Evolutionary conservation across 2,888 invertebrate species (phyloP), one percentile per base, ranked within the genome.

Genomic region (Carabus problematicus): DNA sequence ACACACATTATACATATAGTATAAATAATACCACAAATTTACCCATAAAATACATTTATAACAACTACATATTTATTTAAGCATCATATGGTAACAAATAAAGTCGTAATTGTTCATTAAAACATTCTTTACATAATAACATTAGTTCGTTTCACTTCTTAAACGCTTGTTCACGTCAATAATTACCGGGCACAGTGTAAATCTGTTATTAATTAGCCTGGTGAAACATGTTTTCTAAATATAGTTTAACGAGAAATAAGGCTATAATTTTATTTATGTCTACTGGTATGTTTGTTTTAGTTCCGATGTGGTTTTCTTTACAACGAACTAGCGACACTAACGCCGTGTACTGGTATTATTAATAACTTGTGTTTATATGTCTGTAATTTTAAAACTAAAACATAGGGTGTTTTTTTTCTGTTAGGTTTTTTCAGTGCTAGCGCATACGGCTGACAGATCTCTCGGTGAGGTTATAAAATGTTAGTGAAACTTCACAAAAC

Each of bases 321-420:
- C 29, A 55, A 67, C 45, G 54, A 16, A 43, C n/a, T 61, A 54
- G 67, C 54, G 62, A 69, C 69, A 69, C 8, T 39, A 45, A 16
- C 39, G 62, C n/a, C 54, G 55, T 60, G 54, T 62, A 49, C 55
- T 62, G 60, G 49, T 54, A 69, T 69, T 69, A 69, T 69, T 69
- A 69, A 69, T 69, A 69, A 69, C 69, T 69, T 69, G 43, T 60
- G 69, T 69, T 69, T 69, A 69, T n/a, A n/a, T 55, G 62, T 56
- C 55, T 62, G 62, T 69, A 55, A 61, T 45, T 62, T 69, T 61
- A 19, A 18, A 45, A 64, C 64, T 64, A 55, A 52, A 63, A 58
- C 58, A 59, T 55, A 49, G 66, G 66, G 59, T 47, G 49, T 40
- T 58, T 66, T 66, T 66, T 58, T 43, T 18, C 2, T 7, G 29